Base-by-base conservation (phyloP, 1,140 invertebrate species). In the Drosophila sp. region DNA sequence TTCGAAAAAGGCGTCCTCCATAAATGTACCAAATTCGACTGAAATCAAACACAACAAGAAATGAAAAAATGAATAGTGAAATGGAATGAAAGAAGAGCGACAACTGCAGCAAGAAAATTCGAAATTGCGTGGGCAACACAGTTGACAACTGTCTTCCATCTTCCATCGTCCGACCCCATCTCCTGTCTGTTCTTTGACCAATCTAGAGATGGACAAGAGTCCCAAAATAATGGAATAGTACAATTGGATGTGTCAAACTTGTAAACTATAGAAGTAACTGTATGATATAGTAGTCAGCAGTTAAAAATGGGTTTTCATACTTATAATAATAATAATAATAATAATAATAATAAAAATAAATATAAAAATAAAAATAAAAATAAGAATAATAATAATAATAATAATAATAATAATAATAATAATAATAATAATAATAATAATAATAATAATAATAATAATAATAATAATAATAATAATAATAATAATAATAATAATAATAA, bases 41-140 rank as follows among this genome's bases (percentile, higher is more conserved):
- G 25, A 50, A 50, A 50, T 14, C 27, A 1, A 48, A 2, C 1
- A 11, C 46, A 29, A n/a, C 40, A 14, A 18, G 13, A 27, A 11
- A 8, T 11, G 21, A 21, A 29, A 29, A 11, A 43, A 43, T n/a
- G 9, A 46, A 11, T 0, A 14, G 1, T 21, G 25, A 9, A 18
- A 13, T 4, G 2, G 11, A 16, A 16, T 34, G n/a, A 6, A 16
- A 7, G 18, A 13, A 9, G 2, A 32, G 18, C 41, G 13, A 8
- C 36, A 62, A 57, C 25, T 63, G 67, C 41, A 71, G 27, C 51
- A 34, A 43, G 38, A 53, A 72, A 72, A 53, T 45, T 16, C 54
- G 21, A 43, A 67, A 67, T 72, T 71, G 41, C 67, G 51, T 2
- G n/a, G 69, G 34, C 43, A 21, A 56, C n/a, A 9, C 46, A 62